Base-by-base conservation (phyloP, 1,140 invertebrate genomes). In the Ceratina calcarata region DNA sequence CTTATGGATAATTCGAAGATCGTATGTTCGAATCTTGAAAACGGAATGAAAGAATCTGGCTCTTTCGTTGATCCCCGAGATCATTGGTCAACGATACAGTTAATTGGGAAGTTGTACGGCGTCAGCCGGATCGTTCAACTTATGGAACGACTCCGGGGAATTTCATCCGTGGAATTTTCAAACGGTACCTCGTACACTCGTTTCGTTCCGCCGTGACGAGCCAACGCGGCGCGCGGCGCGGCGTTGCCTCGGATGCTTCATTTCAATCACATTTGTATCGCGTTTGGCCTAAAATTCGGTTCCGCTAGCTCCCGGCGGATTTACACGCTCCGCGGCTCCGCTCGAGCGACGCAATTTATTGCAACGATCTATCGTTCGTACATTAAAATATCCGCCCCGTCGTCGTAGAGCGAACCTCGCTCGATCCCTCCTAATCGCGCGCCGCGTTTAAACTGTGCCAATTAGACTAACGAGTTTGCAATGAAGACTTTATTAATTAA, bases 141-240 rank as follows among this genome's bases (percentile, higher is more conserved):
- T 58, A 45, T 32, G 53, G 79, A 81, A 78, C 78, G 72, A 68
- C 70, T 55, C 58, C 3, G 12, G 58, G 75, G 87, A 86, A 88
- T 89, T 88, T 87, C 81, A 82, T 67, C 74, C 77, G 86, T 87
- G 86, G 84, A 88, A 91, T 91, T 90, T 88, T 91, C 84, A 84
- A 91, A 91, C 90, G 91, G 91, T 91, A 91, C 89, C 86, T 87
- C 70, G 87, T 84, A 69, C 75, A 69, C 82, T 84, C 75, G 66
- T 81, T 85, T 81, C 78, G 81, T 81, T 83, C 72, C 85, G 81
- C 81, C 88, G 81, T 70, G 80, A 83, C 82, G 84, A 60, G n/a
- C 57, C 2, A n/a, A 20, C n/a, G 8, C 53, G 2, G 10, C 15
- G 18, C 18, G 53, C 53, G 2, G 0, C 15, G 18, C 18, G 53